These are phyloP conservation scores for Chaetura pelagica DNA, from an alignment of 2,113 vertebrate species.

Conservation along the genomic window DNA sequence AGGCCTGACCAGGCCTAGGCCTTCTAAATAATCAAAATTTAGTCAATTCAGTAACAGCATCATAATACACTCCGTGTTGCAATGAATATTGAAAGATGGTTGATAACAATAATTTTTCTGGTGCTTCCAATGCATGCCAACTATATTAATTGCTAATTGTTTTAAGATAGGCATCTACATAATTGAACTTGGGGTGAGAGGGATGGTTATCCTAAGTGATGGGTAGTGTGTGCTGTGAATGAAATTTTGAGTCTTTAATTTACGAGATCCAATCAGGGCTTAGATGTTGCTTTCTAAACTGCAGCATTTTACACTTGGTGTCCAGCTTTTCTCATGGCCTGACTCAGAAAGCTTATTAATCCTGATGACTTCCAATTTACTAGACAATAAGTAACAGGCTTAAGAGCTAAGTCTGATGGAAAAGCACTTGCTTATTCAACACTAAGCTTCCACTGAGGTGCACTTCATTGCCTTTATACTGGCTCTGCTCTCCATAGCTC, in stretches of 20 bases:
- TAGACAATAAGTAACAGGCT: not conserved
- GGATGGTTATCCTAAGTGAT: not conserved
- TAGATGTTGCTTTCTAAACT: not conserved
- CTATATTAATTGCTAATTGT: not conserved
- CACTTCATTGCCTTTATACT: not conserved
- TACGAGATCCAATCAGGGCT: not conserved
- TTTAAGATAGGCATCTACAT: not conserved
- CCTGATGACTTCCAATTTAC: conserved; percentile 1
- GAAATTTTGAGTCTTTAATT: not conserved
- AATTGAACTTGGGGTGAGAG: not conserved
- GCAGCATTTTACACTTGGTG: not conserved
- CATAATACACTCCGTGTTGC: not conserved
- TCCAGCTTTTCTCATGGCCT: not conserved
- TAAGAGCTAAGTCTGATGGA: conserved; percentile 14
- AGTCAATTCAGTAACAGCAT: not conserved
- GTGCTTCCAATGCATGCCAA: not conserved
- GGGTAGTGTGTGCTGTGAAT: not conserved
- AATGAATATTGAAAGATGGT: not conserved
- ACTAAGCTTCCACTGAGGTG: not conserved
- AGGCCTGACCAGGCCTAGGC: too few relatives aligned
- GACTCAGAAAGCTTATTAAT: not conserved
- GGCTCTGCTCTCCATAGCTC: not conserved
- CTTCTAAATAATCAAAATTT: too few relatives aligned
- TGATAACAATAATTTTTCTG: not conserved
- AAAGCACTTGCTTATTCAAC: not conserved